phyloP scores from a whole-genome alignment of 2,888 invertebrate genomes.

The Drosophila imparisetae region DNA sequence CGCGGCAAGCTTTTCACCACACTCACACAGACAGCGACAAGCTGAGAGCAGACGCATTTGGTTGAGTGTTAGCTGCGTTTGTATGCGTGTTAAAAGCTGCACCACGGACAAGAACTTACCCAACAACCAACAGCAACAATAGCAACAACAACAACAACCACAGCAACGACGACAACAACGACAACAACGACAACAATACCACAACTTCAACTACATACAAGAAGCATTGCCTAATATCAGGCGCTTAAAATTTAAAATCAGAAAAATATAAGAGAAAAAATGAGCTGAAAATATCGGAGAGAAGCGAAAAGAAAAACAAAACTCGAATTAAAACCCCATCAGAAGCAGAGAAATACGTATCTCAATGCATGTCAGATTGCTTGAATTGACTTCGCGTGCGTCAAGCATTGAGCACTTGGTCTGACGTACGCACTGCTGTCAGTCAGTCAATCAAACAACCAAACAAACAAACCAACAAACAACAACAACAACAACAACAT shows the following conservation, averaged over 20 bases:
- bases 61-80: conserved; percentile 63
- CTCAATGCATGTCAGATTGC: conserved; percentile 20
- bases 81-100: conserved; percentile 77
- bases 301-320: not conserved
- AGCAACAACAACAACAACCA: conserved; percentile 2
- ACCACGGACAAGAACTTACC: conserved; percentile 46
- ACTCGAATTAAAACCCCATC: not conserved
- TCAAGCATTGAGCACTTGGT: conserved; percentile 18
- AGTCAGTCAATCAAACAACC: conserved; percentile 45
- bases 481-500: conserved; percentile 24
- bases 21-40: conserved; percentile 1
- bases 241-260: conserved; percentile 13
- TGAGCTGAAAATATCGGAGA: not conserved
- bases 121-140: conserved; percentile 9
- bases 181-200: not conserved
- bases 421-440: conserved; percentile 49
- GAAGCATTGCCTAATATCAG: conserved; percentile 47
- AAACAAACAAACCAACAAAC: conserved; percentile 37
- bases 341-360: conserved; percentile 7
- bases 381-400: conserved; percentile 29
- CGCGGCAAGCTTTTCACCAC: conserved; percentile 53
- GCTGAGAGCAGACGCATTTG: conserved; percentile 20
- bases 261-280: not conserved
- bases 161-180: not conserved
- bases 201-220: conserved; percentile 11